Base-by-base conservation (phyloP, 1,140 invertebrate genomes). In the Portunus trituberculatus region DNA sequence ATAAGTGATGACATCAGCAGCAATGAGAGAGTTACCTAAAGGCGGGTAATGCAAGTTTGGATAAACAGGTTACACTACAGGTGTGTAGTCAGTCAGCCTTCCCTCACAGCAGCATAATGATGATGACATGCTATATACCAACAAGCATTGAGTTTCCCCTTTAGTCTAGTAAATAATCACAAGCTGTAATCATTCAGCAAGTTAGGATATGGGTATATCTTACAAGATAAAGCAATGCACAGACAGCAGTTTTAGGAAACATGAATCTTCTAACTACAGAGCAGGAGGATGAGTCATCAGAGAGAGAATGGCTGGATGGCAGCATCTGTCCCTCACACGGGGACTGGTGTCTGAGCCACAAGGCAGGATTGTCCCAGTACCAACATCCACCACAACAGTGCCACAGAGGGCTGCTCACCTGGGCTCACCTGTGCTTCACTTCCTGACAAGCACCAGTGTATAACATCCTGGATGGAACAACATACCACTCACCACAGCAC, bases 321-420 rank as follows among this genome's bases (percentile, higher is more conserved):
- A n/a, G n/a, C n/a, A n/a, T 76, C n/a, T 8, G 8, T 12, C 4
- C 67, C 20, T 76, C 20, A 76, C 20, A 0, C 39, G 8, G 67
- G 67, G 67, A 76, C n/a, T n/a, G 67, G 67, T 8, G 67, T 76
- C 52, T 76, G 67, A 76, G 67, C 67, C 67, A 76, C 67, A 76
- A 7, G n/a, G 67, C 67, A 76, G 67, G 67, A 20, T 25, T n/a
- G 67, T 76, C 67, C n/a, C n/a, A 20, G n/a, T 76, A 25, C 67
- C 67, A 20, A 20, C n/a, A 8, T 59, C 25, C 67, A 76, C 67
- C 67, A 76, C 67, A 76, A 20, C 20, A 76, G 20, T 76, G 52
- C 52, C 67, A n/a, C 4, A n/a, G 20, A n/a, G 20, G n/a, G 12
- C 67, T 7, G 12, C 67, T 76, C 67, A 76, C 67, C 67, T 76